These are phyloP conservation scores for Ectemnius lituratus DNA, from an alignment of 2,888 invertebrate genomes.

Conservation along the genomic window DNA sequence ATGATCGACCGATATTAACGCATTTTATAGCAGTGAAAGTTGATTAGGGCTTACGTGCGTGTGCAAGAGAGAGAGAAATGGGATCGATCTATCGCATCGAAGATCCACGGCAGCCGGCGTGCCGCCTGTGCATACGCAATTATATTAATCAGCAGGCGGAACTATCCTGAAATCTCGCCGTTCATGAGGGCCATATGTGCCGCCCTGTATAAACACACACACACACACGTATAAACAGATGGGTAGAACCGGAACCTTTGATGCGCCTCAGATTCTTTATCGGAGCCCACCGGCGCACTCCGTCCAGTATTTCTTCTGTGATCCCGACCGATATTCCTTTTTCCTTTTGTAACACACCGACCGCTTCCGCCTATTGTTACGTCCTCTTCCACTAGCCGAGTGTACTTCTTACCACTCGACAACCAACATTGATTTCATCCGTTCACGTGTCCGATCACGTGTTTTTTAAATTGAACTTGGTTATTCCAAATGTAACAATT, in stretches of 20 bases:
- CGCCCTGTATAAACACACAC: conserved; percentile 22
- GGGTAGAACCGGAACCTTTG: conserved; percentile 54
- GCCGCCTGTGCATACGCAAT: conserved; percentile 52
- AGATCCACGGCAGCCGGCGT: conserved; percentile 20
- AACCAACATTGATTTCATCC: too few relatives aligned
- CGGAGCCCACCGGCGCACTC: conserved; percentile 35
- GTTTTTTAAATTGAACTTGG: too few relatives aligned
- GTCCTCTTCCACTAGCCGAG: conserved; percentile 30
- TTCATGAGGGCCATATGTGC: conserved; percentile 46
- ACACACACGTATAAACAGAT: conserved; percentile 44
- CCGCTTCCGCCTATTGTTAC: conserved; percentile 63
- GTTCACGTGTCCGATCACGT: too few relatives aligned
- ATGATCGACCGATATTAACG: too few relatives aligned
- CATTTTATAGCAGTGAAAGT: too few relatives aligned
- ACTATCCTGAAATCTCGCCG: conserved; percentile 59
- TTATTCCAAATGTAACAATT: too few relatives aligned
- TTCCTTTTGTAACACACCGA: conserved; percentile 58
- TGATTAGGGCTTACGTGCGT: too few relatives aligned
- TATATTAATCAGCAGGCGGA: conserved; percentile 61
- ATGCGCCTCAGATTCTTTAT: conserved; percentile 61
- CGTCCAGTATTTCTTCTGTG: conserved; percentile 24
- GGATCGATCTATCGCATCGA: conserved; percentile 27
- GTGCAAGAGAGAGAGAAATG: conserved; percentile 12
- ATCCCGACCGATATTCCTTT: conserved; percentile 55
- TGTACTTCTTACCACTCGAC: neutral